Evolutionary conservation across 2,888 invertebrate genomes (phyloP).

Genomic region (Macrosoma leucophasiata): DNA sequence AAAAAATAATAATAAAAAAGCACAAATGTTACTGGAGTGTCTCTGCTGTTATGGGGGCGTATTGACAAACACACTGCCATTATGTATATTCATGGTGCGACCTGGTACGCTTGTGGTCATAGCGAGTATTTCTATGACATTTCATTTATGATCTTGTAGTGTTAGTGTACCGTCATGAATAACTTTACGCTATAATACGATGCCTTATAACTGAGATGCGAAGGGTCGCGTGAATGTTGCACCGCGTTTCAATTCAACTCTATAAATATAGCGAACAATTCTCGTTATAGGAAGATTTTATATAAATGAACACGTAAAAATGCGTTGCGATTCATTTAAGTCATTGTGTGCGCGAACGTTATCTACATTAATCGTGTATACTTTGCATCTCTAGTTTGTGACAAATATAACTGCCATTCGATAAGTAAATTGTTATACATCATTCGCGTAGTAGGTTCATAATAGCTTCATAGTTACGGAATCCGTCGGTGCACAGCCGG

Average conservation of each 20-base stretch:
- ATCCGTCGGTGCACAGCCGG: constrained; percentile 67
- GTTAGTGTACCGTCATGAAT: constrained; percentile 34
- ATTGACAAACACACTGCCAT: constrained; percentile 68
- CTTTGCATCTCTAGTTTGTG: constrained; percentile 45
- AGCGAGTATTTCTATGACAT: constrained; percentile 37
- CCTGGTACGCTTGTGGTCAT: constrained; percentile 43
- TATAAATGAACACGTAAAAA: too few relatives aligned
- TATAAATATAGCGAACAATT: too few relatives aligned
- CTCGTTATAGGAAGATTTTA: too few relatives aligned
- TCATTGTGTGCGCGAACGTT: too few relatives aligned
- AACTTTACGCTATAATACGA: constrained; percentile 48
- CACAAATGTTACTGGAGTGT: constrained; percentile 66
- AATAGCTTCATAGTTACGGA: constrained; percentile 63
- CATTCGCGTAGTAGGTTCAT: constrained; percentile 53
- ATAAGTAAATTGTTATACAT: constrained; percentile 65
- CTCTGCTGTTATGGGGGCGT: constrained; percentile 46
- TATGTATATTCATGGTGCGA: constrained; percentile 54
- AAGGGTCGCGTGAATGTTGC: constrained; percentile 15
- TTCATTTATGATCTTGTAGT: constrained; percentile 30
- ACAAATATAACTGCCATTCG: constrained; percentile 72
- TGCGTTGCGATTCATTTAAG: too few relatives aligned
- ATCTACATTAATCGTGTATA: too few relatives aligned
- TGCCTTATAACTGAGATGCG: constrained; percentile 58
- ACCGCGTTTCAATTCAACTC: too few relatives aligned
- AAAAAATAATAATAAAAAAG: constrained; percentile 41